Evolutionary conservation across 2,888 invertebrate species (phyloP), one percentile per base, ranked within the genome.

Genomic region (Tromatobia lineatoria): DNA sequence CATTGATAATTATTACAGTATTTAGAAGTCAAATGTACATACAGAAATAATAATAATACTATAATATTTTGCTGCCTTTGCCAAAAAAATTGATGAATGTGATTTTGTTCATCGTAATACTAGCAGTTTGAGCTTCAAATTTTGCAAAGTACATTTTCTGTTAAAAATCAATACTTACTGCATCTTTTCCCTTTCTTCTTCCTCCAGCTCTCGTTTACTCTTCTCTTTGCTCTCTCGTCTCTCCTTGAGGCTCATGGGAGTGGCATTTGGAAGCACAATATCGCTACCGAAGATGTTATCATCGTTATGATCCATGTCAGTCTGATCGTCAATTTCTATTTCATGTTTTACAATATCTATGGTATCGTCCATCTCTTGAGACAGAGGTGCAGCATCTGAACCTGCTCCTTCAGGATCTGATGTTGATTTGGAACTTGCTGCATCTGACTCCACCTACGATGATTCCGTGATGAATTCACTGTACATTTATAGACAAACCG

Each of bases 101-200:
- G 11, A 3, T 45, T 15, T 45, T 1, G 3, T 15, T 2, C 29
- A 34, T 0, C 4, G 4, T 59, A 15, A n/a, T 15, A 10, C 11
- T 1, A 15, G 61, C 23, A 18, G 23, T 59, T 1, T 52, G 18
- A 20, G n/a, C 18, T 54, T 20, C 20, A 20, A 11, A 7, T 54
- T 54, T 20, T 20, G 0, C 23, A 20, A 2, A 7, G 10, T 20
- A 18, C 10, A 18, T 29, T 59, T n/a, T 29, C 2, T 29, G 29
- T 7, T 15, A 2, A 59, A 18, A n/a, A 15, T 29, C 61, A 8
- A 50, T 50, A 95, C 96, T 95, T 94, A 98, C 98, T 98, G 98
- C 99, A 99, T 99, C 94, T 98, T 98, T 92, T 99, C 98, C 83
- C 99, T 94, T 93, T 99, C 99, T 91, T 99, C 99, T 93, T 99